Evolutionary conservation across 2,797 vertebrate genomes (phyloP), one percentile per base, ranked within the genome.

Genomic region (Rachycentron canadum): DNA sequence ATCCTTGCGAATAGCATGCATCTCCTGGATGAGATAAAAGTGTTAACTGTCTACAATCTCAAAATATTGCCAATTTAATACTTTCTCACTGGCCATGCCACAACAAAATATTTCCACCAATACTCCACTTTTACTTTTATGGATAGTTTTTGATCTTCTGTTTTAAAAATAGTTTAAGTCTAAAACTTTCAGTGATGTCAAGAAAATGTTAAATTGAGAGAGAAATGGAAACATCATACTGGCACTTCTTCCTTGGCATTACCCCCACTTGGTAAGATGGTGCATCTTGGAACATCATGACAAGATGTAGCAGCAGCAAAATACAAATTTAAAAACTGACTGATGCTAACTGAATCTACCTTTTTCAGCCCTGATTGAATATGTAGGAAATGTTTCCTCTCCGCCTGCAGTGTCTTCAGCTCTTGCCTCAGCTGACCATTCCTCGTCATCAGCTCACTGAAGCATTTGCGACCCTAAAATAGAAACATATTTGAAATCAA

Each of bases 361-460:
- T 47, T 79, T 70, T 69, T 26, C 26, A 79, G 47, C 10, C 12
- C 25, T 61, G 58, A 61, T 12, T 73, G 59, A 58, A 64, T 14
- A 53, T 52, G 19, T 17, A 57, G 23, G 40, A 86, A 83, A 16
- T 60, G 21, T 34, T 76, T 82, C 56, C 45, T 85, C 45, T 68
- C 68, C 16, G 25, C 2, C 11, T 65, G 52, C 45, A 84, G 40
- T 17, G 6, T 53, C 30, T 58, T 76, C 38, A 82, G 49, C 26
- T 82, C 55, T 28, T 71, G 60, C 16, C 59, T 84, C 40, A 83
- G 56, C 55, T 83, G 52, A 43, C 60, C 34, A 34, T 72, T 86
- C 59, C 34, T 79, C 14, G 34, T 49, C 61, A 78, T 68, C 25
- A 50, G n/a, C 10, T 52, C 40, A 81, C 43, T 65, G 30, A 86